phyloP scores from a whole-genome alignment of 2,113 vertebrate species.

The Balaeniceps rex region DNA sequence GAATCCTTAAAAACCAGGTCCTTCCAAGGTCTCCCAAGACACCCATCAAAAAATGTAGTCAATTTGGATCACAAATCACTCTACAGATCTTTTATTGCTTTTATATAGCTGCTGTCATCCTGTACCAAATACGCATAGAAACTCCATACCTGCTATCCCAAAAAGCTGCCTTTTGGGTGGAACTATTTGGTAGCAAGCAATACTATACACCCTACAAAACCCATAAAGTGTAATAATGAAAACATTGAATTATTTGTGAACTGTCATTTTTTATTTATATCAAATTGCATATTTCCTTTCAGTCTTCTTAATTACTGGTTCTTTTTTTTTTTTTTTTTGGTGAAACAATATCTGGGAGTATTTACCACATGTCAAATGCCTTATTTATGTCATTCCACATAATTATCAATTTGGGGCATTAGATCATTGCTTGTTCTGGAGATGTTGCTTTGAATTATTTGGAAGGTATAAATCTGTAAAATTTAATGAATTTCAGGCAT shows the following conservation, averaged over 20 bases:
- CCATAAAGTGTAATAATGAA: background rate
- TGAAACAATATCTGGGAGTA: background rate
- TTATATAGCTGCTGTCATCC: background rate
- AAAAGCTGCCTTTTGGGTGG: background rate
- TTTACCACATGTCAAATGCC: background rate
- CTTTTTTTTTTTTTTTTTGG: background rate
- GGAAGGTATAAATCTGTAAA: slow-evolving; percentile 8
- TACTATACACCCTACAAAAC: background rate
- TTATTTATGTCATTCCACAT: slow-evolving; percentile 27
- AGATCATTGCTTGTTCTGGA: background rate
- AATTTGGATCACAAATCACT: background rate
- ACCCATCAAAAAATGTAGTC: background rate
- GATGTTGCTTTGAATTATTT: slow-evolving; percentile 43
- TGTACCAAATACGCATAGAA: background rate
- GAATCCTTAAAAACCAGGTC: background rate
- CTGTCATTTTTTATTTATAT: slow-evolving; percentile 24
- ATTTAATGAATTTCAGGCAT: background rate
- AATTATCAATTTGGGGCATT: slow-evolving; percentile 18
- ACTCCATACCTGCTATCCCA: background rate
- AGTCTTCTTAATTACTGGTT: slow-evolving; percentile 3
- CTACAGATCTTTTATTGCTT: background rate
- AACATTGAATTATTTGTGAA: slow-evolving; percentile 40
- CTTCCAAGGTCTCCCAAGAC: background rate
- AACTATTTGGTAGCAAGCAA: background rate
- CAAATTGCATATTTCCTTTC: background rate